Percentiles rank a stretch among this genome's conserved stretches.
Conservation (phyloP, 2,888 invertebrate species). For the Eupithecia vulgata region DNA sequence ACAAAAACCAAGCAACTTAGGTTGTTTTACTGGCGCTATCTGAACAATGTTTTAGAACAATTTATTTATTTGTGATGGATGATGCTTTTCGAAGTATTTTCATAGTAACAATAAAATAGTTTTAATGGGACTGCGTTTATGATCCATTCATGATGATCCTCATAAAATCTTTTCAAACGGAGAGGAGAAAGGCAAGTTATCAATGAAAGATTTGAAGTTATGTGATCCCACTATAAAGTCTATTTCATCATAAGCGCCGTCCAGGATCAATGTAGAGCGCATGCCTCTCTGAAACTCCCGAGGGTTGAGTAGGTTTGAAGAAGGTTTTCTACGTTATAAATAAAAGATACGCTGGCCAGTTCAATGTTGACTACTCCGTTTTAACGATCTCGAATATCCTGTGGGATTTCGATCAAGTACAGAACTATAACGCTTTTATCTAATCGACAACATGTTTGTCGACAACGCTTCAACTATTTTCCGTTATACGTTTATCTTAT, state of each 20-base stretch:
- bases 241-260: slow-evolving; percentile 34
- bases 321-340: slow-evolving; percentile 55
- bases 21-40: background rate
- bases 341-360: slow-evolving; percentile 50
- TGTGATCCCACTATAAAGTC: slow-evolving; percentile 14
- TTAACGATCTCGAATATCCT: background rate
- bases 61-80: background rate
- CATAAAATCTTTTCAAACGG: slow-evolving; percentile 18
- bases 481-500: background rate
- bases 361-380: slow-evolving; percentile 7
- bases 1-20: background rate
- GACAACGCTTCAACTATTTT: background rate
- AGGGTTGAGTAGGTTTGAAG: slow-evolving; percentile 34
- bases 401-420: slow-evolving; percentile 1
- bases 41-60: background rate
- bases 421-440: background rate
- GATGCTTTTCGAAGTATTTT: background rate
- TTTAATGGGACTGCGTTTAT: slow-evolving; percentile 4
- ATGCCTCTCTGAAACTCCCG: slow-evolving; percentile 20
- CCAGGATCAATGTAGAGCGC: slow-evolving; percentile 34
- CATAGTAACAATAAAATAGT: background rate
- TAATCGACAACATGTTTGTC: background rate
- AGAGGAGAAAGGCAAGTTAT: background rate
- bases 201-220: background rate
- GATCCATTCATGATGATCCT: background rate